Evolutionary conservation across 2,888 invertebrate genomes (phyloP).

Genomic region (Thalpophila matura): DNA sequence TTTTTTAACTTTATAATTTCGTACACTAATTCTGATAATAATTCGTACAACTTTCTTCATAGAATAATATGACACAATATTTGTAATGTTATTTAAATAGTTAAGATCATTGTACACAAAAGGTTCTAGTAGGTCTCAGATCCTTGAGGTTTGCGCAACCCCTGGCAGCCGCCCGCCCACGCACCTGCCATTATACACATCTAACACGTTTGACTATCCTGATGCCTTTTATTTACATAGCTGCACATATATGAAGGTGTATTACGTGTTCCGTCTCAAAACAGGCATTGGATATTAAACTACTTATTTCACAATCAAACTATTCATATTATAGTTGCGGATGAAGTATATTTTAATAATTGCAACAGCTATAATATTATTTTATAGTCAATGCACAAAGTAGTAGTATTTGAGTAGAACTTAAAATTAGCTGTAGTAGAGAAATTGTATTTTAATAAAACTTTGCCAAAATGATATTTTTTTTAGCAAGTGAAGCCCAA

Average conservation of each 20-base stretch:
- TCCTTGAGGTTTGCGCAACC: slow-evolving; percentile 71
- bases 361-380: slow-evolving; percentile 5
- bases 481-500: background rate
- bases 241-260: background rate
- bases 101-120: slow-evolving; percentile 2
- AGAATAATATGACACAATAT: too few species aligned
- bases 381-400: background rate
- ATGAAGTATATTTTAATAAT: too few species aligned
- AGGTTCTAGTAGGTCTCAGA: slow-evolving; percentile 52
- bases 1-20: too few species aligned
- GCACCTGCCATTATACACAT: slow-evolving; percentile 12
- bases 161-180: slow-evolving; percentile 68
- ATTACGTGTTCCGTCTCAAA: background rate
- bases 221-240: slow-evolving; percentile 5
- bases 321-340: slow-evolving; percentile 2
- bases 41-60: too few species aligned
- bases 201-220: background rate
- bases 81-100: background rate
- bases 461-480: background rate
- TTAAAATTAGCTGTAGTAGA: background rate
- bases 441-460: background rate
- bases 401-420: background rate
- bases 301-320: slow-evolving; percentile 18
- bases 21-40: too few species aligned
- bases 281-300: slow-evolving; percentile 7